phyloP scores from a whole-genome alignment of 1,140 invertebrate genomes.

The Myzus persicae region DNA sequence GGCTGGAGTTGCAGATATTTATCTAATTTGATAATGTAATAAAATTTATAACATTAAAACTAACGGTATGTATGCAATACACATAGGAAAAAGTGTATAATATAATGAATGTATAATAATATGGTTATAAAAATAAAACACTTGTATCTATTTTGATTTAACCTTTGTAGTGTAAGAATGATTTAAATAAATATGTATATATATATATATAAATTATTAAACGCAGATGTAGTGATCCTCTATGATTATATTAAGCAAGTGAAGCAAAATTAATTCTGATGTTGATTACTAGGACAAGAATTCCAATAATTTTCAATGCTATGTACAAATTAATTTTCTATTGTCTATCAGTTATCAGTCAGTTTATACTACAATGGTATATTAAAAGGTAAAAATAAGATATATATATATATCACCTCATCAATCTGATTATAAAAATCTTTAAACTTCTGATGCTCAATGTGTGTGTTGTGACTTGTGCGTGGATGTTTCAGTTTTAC shows the following conservation, averaged over 20 bases:
- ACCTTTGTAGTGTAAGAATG: no score
- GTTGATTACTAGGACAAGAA: not conserved
- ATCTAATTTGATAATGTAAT: not conserved
- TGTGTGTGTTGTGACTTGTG: not conserved
- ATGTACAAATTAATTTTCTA: not conserved
- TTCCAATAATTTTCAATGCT: not conserved
- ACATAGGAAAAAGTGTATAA: not conserved
- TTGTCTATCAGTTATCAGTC: not conserved
- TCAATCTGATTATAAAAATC: not conserved
- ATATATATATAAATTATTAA: no score
- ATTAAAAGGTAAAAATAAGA: not conserved
- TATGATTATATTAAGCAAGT: not conserved
- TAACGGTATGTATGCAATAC: not conserved
- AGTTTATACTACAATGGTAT: conserved; percentile 2
- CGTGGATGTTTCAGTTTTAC: not conserved
- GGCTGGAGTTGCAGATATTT: not conserved
- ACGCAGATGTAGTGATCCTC: not conserved
- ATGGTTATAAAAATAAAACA: not conserved
- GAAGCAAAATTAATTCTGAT: not conserved
- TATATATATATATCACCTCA: not conserved
- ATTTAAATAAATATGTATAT: no score
- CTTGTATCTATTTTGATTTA: no score
- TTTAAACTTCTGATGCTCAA: not conserved
- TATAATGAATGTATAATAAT: not conserved
- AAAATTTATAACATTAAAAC: not conserved